Percentiles rank a stretch among this genome's conserved stretches.
Conservation (phyloP, 2,888 invertebrate species). For the Xestobium rufovillosum region DNA sequence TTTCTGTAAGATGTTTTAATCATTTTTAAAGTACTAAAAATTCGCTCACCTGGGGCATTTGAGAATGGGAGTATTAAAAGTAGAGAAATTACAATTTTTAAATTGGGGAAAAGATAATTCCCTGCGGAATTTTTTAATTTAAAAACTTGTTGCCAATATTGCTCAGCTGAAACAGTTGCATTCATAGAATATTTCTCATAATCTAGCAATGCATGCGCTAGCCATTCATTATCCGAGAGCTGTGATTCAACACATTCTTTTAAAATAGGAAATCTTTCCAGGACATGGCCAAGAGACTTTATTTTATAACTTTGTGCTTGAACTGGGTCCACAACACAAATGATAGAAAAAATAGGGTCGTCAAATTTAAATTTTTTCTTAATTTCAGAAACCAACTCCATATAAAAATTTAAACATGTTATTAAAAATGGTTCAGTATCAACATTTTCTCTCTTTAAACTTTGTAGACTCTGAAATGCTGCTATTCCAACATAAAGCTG, state of each 20-base stretch:
- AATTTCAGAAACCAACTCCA: background rate
- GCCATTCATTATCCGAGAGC: constrained; percentile 3
- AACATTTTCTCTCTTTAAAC: background rate
- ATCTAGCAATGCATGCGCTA: too few species aligned
- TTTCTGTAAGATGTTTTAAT: background rate
- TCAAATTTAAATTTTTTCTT: background rate
- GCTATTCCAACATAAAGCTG: constrained; percentile 11
- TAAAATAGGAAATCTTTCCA: background rate
- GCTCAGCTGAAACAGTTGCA: too few species aligned
- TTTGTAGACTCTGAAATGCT: constrained; percentile 5
- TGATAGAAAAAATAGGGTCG: background rate
- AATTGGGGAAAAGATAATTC: background rate
- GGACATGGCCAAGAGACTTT: background rate
- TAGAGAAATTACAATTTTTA: background rate
- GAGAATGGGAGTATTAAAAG: background rate
- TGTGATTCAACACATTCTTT: background rate
- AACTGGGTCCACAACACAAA: background rate
- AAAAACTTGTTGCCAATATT: too few species aligned
- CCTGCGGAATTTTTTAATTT: too few species aligned
- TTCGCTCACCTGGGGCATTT: too few species aligned
- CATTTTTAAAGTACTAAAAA: background rate
- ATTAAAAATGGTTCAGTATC: constrained; percentile 2
- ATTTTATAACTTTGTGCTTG: background rate
- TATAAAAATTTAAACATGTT: background rate
- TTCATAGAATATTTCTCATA: too few species aligned